Evolutionary conservation across 2,797 vertebrate genomes (phyloP).

Genomic region (Phoxinus dragarum): DNA sequence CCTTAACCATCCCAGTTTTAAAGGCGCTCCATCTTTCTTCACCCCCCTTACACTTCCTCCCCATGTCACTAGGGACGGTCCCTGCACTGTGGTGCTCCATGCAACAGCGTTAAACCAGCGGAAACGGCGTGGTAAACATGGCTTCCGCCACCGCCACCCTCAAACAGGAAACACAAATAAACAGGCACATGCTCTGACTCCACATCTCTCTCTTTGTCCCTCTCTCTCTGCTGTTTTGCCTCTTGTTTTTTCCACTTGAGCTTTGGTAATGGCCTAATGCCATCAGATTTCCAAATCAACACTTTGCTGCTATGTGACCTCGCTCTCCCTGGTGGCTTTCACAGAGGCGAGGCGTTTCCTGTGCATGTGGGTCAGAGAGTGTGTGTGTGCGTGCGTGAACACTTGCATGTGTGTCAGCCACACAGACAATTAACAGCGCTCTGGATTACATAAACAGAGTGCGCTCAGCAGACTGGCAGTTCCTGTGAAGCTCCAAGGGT

Average conservation of each 20-base stretch:
- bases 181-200: constrained; percentile 28
- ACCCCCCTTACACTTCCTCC: constrained; percentile 10
- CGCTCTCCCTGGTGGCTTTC: constrained; percentile 40
- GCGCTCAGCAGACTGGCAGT: constrained; percentile 25
- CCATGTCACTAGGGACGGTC: constrained; percentile 56
- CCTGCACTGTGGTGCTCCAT: constrained; percentile 52
- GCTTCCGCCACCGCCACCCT: constrained; percentile 59
- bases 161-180: constrained; percentile 51
- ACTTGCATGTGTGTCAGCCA: constrained; percentile 39
- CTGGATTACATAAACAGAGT: constrained; percentile 42
- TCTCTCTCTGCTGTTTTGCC: constrained; percentile 17
- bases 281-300: constrained; percentile 60
- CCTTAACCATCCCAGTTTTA: background rate
- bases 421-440: constrained; percentile 40
- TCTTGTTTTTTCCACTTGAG: constrained; percentile 45
- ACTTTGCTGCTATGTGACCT: constrained; percentile 55
- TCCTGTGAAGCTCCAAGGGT: constrained; percentile 9
- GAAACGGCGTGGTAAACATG: constrained; percentile 61
- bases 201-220: constrained; percentile 7
- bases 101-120: constrained; percentile 57
- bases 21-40: background rate
- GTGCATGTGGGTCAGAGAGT: constrained; percentile 38
- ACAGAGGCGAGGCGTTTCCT: constrained; percentile 44
- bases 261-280: constrained; percentile 52
- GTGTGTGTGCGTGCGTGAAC: constrained; percentile 18